Evolutionary conservation across 2,113 vertebrate species (phyloP), one percentile per base, ranked within the genome.

Genomic region (Pyxicephalus adspersus): DNA sequence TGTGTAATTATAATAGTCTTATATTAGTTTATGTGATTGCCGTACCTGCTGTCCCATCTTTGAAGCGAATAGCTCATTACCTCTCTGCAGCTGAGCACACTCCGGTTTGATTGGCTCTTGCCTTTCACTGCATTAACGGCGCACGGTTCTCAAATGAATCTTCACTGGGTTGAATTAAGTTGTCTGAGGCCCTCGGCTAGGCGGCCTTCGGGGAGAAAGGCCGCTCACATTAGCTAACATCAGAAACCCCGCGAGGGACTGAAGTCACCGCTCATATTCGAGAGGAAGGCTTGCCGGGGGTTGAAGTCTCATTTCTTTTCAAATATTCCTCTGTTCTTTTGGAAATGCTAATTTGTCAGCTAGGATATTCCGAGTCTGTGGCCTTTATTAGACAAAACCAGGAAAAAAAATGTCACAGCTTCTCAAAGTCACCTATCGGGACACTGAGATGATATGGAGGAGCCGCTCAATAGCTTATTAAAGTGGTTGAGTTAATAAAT

Each of bases 41-140:
- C 73, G 55, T 81, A 74, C 82, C 84, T 71, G 70, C 70, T 82
- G 20, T 55, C 72, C 57, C 28, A 50, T 51, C 76, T 79, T 83
- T 61, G 61, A 74, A 66, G 60, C 76, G 52, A 34, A 28, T 58
- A 74, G 75, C 76, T 83, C 80, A 82, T 82, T 82, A 82, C 61
- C 23, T 38, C 31, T 38, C 83, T 22, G 76, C 76, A 83, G 61
- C 63, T 55, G 70, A 52, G 65, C 8, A 3, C 23, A 31, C 61
- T 73, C 51, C 0, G 17, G 23, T 58, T 58, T 60, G 76, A 79
- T 79, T 79, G 68, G 80, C 68, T 66, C 20, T 13, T 20, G 8
- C 58, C 50, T 74, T 74, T 81, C 58, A 57, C 74, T 20, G 60
- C 52, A 75, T 74, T 74, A 65, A 18, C 45, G 23, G 61, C 26